Evolutionary conservation across 2,797 vertebrate genomes (phyloP), one percentile per base, ranked within the genome.

Genomic region (Petrocephalus schoutedeni): DNA sequence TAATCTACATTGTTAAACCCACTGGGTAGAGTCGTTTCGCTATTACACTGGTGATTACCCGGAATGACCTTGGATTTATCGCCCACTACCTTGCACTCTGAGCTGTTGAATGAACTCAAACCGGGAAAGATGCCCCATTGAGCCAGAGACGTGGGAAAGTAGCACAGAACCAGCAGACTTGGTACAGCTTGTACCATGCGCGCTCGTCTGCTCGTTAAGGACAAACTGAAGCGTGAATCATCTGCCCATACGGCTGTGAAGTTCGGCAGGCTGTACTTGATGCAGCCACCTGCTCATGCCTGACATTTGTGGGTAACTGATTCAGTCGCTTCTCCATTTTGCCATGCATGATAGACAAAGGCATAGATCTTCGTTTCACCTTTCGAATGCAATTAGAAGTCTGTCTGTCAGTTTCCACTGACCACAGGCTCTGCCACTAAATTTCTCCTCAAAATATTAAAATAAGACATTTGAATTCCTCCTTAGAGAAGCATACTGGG

Each of bases 381-480:
- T 49, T 49, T 80, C 19, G 19, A 45, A 80, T 49, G 41, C 41
- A 45, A 80, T 5, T 77, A 45, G 32, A 77, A 77, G 71, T 77
- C 36, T 12, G 32, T 74, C 36, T 45, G 36, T 77, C 71, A 77
- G 8, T 8, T 56, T 56, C 54, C 12, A 45, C 16, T 19, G 71
- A 45, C 36, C 36, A 77, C 71, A 41, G 71, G 16, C 71, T 45
- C 14, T 45, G 23, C 64, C 28, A 71, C 28, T 16, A 71, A 71
- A 71, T 32, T 32, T 71, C 64, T 71, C 64, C 64, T 71, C 64
- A 71, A 16, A 71, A 77, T 77, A 74, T 74, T 74, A 77, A 77
- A 45, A n/a, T 77, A n/a, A 45, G 19, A 77, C 28, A 28, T 28
- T 28, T 28, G 28, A 12, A 64, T 53, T 53, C 51, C 16, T 19